Evolutionary conservation across 2,888 invertebrate species (phyloP), one percentile per base, ranked within the genome.

Genomic region (Silvanus unidentatus): DNA sequence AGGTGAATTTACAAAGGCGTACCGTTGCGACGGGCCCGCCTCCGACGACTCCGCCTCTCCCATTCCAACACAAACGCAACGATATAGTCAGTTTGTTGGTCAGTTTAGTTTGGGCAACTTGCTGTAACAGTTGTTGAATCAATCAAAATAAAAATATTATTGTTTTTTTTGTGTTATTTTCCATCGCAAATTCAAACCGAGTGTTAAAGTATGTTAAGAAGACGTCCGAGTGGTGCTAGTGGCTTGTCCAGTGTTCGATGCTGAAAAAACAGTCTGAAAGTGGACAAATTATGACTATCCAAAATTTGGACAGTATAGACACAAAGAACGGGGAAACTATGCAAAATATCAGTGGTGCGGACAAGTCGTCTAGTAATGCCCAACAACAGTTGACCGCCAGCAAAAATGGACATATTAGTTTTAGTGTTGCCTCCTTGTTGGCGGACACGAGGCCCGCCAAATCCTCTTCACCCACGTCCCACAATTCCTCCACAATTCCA

Each of bases 391-490:
- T 56, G 51, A 59, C 64, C 46, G 57, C 63, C 32, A 65, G 61
- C 47, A 84, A 84, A 65, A 76, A 79, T 50, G 81, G 82, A 52
- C 75, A 84, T 59, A 81, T 85, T 64, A 85, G 84, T 73, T 93
- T 94, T 76, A 88, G 91, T 72, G 92, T 93, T 56, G 90, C 92
- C 4, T 88, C 92, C 1, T 78, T 92, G 53, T 73, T 94, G 55
- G 84, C 90, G 11, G 92, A 93, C 62, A 85, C 92, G 16, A 82
- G 88, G 67, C 79, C 80, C 1, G 52, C 57, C 14, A 73, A 76
- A 47, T 74, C 75, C 1, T 70, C 75, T 9, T 77, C 77, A 12
- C 64, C 78, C 10, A 74, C 75, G 40, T 64, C 75, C 6, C 76
- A 74, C 40, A 73, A 70, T n/a, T 73, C 76, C 2, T 74, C 77